phyloP scores from a whole-genome alignment of 2,888 invertebrate genomes.

The Steinernema hermaphroditum region DNA sequence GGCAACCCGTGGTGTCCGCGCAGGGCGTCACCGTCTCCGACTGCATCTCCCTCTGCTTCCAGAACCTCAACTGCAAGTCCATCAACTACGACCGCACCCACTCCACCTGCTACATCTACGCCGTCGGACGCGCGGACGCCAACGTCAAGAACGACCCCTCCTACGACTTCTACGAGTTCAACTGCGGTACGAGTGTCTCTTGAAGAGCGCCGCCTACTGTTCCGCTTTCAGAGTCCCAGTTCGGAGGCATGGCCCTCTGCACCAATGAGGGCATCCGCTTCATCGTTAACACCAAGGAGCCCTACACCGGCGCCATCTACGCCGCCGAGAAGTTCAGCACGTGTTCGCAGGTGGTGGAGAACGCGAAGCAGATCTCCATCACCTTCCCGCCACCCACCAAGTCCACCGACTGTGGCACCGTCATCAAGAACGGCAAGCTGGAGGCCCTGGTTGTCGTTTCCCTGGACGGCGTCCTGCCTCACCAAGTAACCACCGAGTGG shows the following conservation, averaged over 20 bases:
- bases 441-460: slow-evolving; percentile 67
- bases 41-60: slow-evolving; percentile 67
- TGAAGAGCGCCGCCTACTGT: neutral
- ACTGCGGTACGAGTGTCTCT: slow-evolving; percentile 57
- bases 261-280: slow-evolving; percentile 67
- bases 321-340: slow-evolving; percentile 67
- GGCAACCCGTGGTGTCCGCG: slow-evolving; percentile 65
- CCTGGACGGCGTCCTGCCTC: slow-evolving; percentile 66
- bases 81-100: slow-evolving; percentile 66
- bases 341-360: slow-evolving; percentile 66
- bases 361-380: slow-evolving; percentile 66
- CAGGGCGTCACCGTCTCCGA: slow-evolving; percentile 66
- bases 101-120: slow-evolving; percentile 65
- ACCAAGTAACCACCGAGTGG: slow-evolving; percentile 67
- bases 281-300: slow-evolving; percentile 67
- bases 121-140: slow-evolving; percentile 59
- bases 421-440: slow-evolving; percentile 66
- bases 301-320: slow-evolving; percentile 67
- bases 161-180: slow-evolving; percentile 67
- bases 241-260: slow-evolving; percentile 67
- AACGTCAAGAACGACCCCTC: slow-evolving; percentile 64
- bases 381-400: slow-evolving; percentile 67
- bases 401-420: slow-evolving; percentile 65
- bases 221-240: slow-evolving; percentile 61
- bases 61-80: slow-evolving; percentile 67